Evolutionary conservation across 2,888 invertebrate genomes (phyloP).

Genomic region (Euclidia mi): DNA sequence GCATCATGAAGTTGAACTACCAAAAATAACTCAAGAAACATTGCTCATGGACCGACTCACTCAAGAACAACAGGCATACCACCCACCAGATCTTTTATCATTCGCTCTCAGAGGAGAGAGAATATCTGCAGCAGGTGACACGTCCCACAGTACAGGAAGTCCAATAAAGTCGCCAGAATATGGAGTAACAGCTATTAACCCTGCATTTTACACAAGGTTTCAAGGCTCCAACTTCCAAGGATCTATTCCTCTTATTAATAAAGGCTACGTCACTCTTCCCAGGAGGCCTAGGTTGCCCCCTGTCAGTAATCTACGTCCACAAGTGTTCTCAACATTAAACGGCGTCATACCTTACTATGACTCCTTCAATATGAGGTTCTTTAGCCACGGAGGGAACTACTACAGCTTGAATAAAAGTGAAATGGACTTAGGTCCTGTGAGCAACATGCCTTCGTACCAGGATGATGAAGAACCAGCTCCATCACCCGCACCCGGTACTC

Average conservation of each 20-base stretch:
- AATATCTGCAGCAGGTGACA: constrained; percentile 86
- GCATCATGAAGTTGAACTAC: constrained; percentile 90
- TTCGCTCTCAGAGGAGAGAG: constrained; percentile 91
- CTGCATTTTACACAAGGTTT: constrained; percentile 80
- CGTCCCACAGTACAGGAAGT: constrained; percentile 66
- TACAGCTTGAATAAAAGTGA: constrained; percentile 94
- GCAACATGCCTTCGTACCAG: constrained; percentile 84
- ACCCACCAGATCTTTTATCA: constrained; percentile 95
- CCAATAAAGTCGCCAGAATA: constrained; percentile 82
- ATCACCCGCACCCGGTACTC: constrained; percentile 87
- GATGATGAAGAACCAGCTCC: constrained; percentile 88
- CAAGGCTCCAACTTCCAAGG: constrained; percentile 91
- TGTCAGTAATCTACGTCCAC: constrained; percentile 83
- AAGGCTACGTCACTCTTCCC: constrained; percentile 96
- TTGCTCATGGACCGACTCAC: constrained; percentile 81
- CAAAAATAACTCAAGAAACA: constrained; percentile 86
- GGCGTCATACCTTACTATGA: constrained; percentile 92
- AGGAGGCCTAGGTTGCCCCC: constrained; percentile 93
- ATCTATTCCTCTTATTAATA: constrained; percentile 89
- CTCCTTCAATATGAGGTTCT: constrained; percentile 95
- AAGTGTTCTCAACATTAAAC: constrained; percentile 79
- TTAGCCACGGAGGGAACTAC: constrained; percentile 94
- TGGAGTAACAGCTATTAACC: constrained; percentile 71
- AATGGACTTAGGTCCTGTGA: constrained; percentile 88
- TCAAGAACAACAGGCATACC: constrained; percentile 91